Evolutionary conservation across 1,140 invertebrate species (phyloP).

Genomic region (Papilio glaucus): DNA sequence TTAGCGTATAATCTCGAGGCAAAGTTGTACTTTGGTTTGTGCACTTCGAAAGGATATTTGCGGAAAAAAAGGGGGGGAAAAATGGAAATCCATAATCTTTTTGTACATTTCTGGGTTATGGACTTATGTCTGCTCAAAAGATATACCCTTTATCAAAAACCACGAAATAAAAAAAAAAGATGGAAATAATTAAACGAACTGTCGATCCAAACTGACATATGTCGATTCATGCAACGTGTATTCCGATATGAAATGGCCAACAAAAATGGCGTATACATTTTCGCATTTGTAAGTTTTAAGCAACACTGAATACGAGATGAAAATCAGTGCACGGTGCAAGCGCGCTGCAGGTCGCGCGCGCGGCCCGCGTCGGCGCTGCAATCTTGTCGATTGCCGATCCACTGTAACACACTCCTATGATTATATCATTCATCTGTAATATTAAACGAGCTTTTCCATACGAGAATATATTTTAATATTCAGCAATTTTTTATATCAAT

Average conservation of each 20-base stretch:
- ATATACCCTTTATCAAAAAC: not conserved
- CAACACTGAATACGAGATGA: constrained; percentile 30
- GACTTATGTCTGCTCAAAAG: not conserved
- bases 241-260: constrained; percentile 15
- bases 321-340: constrained; percentile 30
- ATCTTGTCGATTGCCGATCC: constrained; percentile 32
- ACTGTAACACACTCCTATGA: constrained; percentile 28
- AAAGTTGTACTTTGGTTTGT: not conserved
- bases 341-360: constrained; percentile 29
- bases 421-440: constrained; percentile 32
- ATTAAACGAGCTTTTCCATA: constrained; percentile 31
- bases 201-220: constrained; percentile 3
- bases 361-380: constrained; percentile 15
- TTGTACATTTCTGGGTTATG: too few species aligned
- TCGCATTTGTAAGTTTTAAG: constrained; percentile 32
- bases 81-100: too few species aligned
- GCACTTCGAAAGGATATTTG: too few species aligned
- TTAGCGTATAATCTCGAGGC: not conserved
- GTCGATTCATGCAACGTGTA: not conserved
- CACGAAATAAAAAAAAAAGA: not conserved
- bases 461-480: constrained; percentile 20
- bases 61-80: too few species aligned
- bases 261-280: constrained; percentile 27
- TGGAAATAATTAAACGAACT: constrained; percentile 19
- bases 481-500: too few species aligned